Base-by-base conservation (phyloP, 2,797 vertebrate species). In the Smutsia temminckii region DNA sequence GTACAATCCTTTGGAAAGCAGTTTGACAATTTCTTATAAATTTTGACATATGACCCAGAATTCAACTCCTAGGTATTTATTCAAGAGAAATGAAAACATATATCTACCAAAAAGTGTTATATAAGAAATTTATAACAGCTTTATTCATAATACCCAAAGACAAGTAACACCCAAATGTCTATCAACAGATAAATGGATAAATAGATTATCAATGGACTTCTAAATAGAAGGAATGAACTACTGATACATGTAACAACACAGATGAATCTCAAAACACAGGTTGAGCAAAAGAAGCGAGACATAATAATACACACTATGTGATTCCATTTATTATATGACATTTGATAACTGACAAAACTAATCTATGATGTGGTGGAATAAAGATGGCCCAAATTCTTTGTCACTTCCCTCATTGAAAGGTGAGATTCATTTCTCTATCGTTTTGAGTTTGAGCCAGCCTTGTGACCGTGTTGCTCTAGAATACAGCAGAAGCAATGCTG, bases 261-360 rank as follows among this genome's bases (percentile, higher is more conserved):
- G 66, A 46, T 59, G 59, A 94, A 59, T 88, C 64, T 88, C 92
- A 84, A 96, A 91, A 69, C 61, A 87, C 53, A 53, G 55, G 37
- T 16, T 74, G 13, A 85, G 34, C 12, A 94, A 66, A 63, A 79
- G 59, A 66, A 89, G 16, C 21, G n/a, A 69, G 51, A 61, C 18
- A 17, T 34, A 77, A 80, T 63, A 46, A 57, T 75, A 68, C 1
- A 61, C 37, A 64, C 13, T 72, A 14, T 59, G 68, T 40, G n/a
- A 87, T 81, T 91, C 42, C 51, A 59, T 74, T 87, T 88, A 40
- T 87, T 88, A 40, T 59, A 55, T 74, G 57, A 85, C 55, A 77
- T 64, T 64, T 88, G 55, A 87, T 77, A 88, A 74, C 63, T 55
- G 61, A 57, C 21, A 79, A 79, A 92, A 79, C 29, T 74, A 66